Evolutionary conservation across 2,888 invertebrate genomes (phyloP).

Genomic region (Argyra leucocephala): DNA sequence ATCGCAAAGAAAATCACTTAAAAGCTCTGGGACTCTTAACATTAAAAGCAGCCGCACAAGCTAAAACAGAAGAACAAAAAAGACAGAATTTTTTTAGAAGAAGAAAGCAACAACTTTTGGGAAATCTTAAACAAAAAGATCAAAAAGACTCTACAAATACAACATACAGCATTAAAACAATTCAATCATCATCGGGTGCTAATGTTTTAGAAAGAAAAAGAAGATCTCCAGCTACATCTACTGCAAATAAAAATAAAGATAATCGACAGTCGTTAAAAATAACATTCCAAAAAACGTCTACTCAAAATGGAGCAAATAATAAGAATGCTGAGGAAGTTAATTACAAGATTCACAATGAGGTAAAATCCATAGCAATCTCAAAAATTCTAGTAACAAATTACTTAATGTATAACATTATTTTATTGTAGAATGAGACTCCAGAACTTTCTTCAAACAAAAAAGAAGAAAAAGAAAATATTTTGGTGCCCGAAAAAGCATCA

Average conservation of each 20-base stretch:
- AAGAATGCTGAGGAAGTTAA: slow-evolving; percentile 44
- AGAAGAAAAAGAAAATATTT: slow-evolving; percentile 47
- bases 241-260: slow-evolving; percentile 23
- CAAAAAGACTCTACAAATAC: slow-evolving; percentile 25
- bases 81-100: slow-evolving; percentile 39
- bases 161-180: slow-evolving; percentile 26
- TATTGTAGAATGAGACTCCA: not conserved
- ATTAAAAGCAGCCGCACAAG: slow-evolving; percentile 62
- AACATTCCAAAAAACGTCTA: slow-evolving; percentile 63
- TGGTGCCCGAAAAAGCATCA: slow-evolving; percentile 79
- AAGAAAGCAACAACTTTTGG: slow-evolving; percentile 27
- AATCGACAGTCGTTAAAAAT: slow-evolving; percentile 58
- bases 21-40: slow-evolving; percentile 66
- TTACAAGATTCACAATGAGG: slow-evolving; percentile 66
- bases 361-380: slow-evolving; percentile 42
- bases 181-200: slow-evolving; percentile 11
- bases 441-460: slow-evolving; percentile 30
- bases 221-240: slow-evolving; percentile 12
- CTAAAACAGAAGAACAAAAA: slow-evolving; percentile 50
- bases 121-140: slow-evolving; percentile 50
- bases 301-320: slow-evolving; percentile 29
- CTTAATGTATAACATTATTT: not conserved
- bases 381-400: slow-evolving; percentile 28
- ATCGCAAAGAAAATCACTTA: slow-evolving; percentile 64
- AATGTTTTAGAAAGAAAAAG: slow-evolving; percentile 22